A percentile compares a stretch with the other conserved stretches of the same genome.
These are phyloP conservation scores for Ictidomys tridecemlineatus DNA, from an alignment of 2,113 vertebrate genomes.

Conservation along the genomic window DNA sequence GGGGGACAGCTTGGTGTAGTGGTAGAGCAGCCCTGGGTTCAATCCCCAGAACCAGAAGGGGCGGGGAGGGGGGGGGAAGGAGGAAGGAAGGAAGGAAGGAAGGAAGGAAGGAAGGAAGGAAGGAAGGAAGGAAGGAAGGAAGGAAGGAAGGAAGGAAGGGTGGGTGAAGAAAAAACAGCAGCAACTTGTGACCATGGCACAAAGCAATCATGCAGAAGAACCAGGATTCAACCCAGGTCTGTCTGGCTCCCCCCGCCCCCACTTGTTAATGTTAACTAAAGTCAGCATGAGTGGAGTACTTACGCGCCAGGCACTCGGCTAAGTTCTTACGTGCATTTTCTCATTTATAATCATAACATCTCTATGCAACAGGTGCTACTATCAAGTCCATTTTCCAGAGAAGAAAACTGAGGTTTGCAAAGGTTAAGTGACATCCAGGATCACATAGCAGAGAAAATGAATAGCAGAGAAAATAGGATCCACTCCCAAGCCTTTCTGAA, in stretches of 20 bases:
- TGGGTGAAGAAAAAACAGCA: not conserved
- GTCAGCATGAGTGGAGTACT: not conserved
- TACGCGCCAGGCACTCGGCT: not conserved
- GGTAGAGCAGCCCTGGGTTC: not conserved
- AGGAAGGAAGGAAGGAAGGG: no score
- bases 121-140: no score
- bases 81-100: no score
- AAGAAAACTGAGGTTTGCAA: slow-evolving; percentile 14
- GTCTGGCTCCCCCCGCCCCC: not conserved
- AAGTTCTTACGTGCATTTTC: not conserved
- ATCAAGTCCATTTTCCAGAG: not conserved
- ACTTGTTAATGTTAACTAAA: no score
- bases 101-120: no score
- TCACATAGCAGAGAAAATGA: not conserved
- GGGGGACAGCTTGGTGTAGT: not conserved
- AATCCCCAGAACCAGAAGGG: not conserved
- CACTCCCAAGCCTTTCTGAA: not conserved
- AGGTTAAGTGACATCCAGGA: not conserved
- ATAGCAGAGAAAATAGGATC: not conserved
- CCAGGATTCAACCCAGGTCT: not conserved
- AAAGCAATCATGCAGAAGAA: not conserved
- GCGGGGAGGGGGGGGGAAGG: no score
- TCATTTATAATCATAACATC: not conserved
- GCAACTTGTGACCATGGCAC: not conserved
- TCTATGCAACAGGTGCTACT: not conserved